Evolutionary conservation across 2,888 invertebrate genomes (phyloP).

Genomic region (Trichogramma evanescens): DNA sequence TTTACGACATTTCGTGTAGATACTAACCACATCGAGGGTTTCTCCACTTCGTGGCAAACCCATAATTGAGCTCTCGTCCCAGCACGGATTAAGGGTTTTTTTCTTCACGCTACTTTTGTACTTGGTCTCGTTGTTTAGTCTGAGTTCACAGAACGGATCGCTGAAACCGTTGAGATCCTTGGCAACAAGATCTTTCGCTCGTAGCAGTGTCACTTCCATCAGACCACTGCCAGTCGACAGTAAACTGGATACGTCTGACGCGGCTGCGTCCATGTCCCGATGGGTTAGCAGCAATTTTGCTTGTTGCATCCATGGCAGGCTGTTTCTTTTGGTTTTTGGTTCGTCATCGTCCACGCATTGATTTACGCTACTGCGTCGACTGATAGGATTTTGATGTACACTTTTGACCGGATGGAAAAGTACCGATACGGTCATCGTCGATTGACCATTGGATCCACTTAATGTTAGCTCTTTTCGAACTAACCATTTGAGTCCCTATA

Average conservation of each 20-base stretch:
- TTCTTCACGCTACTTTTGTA: constrained; percentile 51
- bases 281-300: constrained; percentile 41
- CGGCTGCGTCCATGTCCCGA: constrained; percentile 35
- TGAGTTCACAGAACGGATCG: constrained; percentile 52
- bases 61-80: constrained; percentile 52
- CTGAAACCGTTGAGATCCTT: constrained; percentile 54
- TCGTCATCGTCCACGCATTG: constrained; percentile 35
- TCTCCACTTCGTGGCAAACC: constrained; percentile 46
- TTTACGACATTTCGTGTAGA: constrained; percentile 1
- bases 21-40: constrained; percentile 49
- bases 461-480: constrained; percentile 37
- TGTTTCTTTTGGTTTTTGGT: constrained; percentile 40
- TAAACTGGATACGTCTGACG: constrained; percentile 42
- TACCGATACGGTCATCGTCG: constrained; percentile 47
- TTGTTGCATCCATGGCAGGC: constrained; percentile 46
- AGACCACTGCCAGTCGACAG: constrained; percentile 45
- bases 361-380: constrained; percentile 34
- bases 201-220: constrained; percentile 48
- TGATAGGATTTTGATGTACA: constrained; percentile 34
- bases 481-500: constrained; percentile 38
- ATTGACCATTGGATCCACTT: constrained; percentile 37
- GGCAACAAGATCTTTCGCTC: constrained; percentile 50
- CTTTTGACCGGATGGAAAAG: constrained; percentile 48
- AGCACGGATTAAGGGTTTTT: constrained; percentile 51
- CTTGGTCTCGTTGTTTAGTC: constrained; percentile 48